Evolutionary conservation across 1,140 invertebrate genomes (phyloP), one percentile per base, ranked within the genome.

Genomic region (Diachasmimorpha longicaudata): DNA sequence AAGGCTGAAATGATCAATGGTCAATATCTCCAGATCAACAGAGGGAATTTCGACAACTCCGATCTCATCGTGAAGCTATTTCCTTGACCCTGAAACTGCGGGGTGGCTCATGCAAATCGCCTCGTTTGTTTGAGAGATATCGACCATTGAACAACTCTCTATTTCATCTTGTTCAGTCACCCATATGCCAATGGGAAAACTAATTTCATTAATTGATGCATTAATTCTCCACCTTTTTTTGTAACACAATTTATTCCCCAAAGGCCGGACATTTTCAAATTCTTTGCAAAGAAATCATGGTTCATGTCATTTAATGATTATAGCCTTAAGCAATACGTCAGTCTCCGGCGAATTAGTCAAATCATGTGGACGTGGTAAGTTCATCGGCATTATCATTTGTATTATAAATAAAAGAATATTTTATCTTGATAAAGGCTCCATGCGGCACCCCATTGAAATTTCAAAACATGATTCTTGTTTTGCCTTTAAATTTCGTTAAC

Each of bases 291-390:
- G 36, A 55, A 72, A 72, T 31, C 10, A 16, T 55, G 66, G 31
- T 75, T 58, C 25, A 36, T n/a, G 66, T 66, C 19, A 19, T 73
- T 55, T n/a, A 19, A 23, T 70, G 14, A 37, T 70, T 52, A 44
- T 19, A n/a, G 16, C 39, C 67, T 55, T 16, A 37, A 39, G 21
- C 25, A 68, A 68, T 69, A 68, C 73, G 66, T 69, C 73, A 74
- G 73, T 74, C 73, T 74, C 36, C 25, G 21, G 19, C 44, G 44
- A 69, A 52, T 69, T 69, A 39, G 37, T 72, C 36, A 72, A 58
- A 67, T 67, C 23, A 67, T 67, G 21, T 25, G 10, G 13, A 67
- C 19, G 25, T 68, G 72, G 63, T 52, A 74, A 74, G 73, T 69
- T 55, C 69, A 5, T 52, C 73, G 73, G 63, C 25, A 74, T 52